phyloP scores from a whole-genome alignment of 1,140 invertebrate species.

The Ostrea denselamellosa region DNA sequence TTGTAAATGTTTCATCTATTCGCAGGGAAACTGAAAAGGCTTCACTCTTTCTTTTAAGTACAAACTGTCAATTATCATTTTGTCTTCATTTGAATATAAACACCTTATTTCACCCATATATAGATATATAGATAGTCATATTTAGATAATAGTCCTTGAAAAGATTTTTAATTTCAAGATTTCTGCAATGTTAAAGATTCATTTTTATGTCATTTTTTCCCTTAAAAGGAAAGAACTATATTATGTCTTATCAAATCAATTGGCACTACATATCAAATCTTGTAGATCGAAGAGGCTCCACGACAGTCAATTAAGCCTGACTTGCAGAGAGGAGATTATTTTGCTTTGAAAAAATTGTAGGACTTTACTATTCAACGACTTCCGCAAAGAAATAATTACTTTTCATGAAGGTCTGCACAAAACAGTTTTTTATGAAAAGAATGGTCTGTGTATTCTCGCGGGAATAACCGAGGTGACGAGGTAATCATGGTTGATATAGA shows the following conservation, averaged over 20 bases:
- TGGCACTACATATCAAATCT: neutral
- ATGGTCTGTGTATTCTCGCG: neutral
- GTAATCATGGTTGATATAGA: neutral
- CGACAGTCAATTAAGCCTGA: slow-evolving; percentile 6
- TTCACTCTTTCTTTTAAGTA: no score
- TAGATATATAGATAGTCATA: no score
- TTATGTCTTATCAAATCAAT: neutral
- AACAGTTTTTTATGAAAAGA: neutral
- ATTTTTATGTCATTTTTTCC: neutral
- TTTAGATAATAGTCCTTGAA: no score
- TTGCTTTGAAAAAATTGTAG: neutral
- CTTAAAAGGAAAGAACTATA: neutral
- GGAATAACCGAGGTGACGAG: neutral
- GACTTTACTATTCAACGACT: slow-evolving; percentile 1
- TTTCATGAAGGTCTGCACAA: neutral
- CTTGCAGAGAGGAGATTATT: slow-evolving; percentile 1
- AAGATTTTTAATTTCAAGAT: no score
- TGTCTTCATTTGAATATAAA: no score
- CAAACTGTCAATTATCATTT: no score
- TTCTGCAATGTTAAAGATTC: no score
- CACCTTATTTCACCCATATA: no score
- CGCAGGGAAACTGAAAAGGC: no score
- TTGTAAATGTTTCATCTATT: no score
- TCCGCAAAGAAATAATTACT: slow-evolving; percentile 3
- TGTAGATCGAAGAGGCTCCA: neutral